Evolutionary conservation across 2,797 vertebrate genomes (phyloP).

Genomic region (Acipenser oxyrinchus): DNA sequence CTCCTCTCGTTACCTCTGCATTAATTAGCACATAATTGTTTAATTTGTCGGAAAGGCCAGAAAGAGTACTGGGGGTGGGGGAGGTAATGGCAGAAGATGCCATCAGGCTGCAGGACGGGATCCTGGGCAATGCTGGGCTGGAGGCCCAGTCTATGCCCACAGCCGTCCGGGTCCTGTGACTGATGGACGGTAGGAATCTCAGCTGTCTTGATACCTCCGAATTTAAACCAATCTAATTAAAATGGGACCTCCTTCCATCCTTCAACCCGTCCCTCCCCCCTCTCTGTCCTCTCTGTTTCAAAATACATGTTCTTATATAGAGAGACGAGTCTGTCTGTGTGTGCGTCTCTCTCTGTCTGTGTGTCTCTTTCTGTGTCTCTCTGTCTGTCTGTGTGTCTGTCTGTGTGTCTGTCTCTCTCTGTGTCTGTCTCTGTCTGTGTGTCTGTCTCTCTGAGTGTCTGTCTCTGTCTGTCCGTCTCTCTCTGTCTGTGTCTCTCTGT

Average conservation of each 20-base stretch:
- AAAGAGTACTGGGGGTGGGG: too few relatives aligned
- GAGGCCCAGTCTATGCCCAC: too few relatives aligned
- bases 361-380: background rate
- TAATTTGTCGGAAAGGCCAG: too few relatives aligned
- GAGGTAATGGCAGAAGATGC: too few relatives aligned
- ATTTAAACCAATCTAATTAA: conserved; percentile 54
- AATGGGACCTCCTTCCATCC: conserved; percentile 12
- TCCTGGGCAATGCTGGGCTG: too few relatives aligned
- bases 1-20: too few relatives aligned
- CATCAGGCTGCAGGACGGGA: too few relatives aligned
- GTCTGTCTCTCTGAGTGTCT: background rate
- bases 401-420: conserved; percentile 7
- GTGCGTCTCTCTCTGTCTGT: conserved; percentile 1
- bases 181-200: too few relatives aligned
- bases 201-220: too few relatives aligned
- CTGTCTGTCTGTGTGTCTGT: background rate
- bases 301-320: conserved; percentile 1
- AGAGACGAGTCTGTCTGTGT: background rate
- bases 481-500: conserved; percentile 16
- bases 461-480: conserved; percentile 24
- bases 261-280: background rate
- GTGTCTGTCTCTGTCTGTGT: conserved; percentile 30
- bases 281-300: background rate
- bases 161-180: too few relatives aligned
- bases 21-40: too few relatives aligned